A percentile compares a stretch with the other conserved stretches of the same genome.
Evolutionary conservation across 2,113 vertebrate genomes (phyloP).

Genomic region (Myotis brandtii): DNA sequence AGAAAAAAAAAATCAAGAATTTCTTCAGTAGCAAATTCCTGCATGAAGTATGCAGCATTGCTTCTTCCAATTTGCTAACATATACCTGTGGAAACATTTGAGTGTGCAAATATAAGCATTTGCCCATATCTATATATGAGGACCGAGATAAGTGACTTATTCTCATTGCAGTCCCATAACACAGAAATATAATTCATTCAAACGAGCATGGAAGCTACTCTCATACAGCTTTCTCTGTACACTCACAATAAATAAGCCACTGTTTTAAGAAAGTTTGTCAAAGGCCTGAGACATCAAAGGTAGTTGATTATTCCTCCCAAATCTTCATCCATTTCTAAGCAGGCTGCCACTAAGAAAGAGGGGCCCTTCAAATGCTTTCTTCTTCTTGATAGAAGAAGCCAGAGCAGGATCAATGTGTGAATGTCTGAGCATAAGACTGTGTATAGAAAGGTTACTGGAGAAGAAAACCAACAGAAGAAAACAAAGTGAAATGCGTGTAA

Average conservation of each 20-base stretch:
- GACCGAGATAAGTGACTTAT: neutral
- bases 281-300: neutral
- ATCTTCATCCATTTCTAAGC: neutral
- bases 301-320: neutral
- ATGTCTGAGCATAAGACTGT: neutral
- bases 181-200: neutral
- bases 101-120: neutral
- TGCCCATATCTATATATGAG: neutral
- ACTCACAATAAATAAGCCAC: neutral
- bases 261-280: neutral
- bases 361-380: neutral
- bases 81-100: neutral
- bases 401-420: neutral
- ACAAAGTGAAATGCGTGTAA: neutral
- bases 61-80: neutral
- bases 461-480: neutral
- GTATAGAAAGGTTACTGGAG: neutral
- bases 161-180: neutral
- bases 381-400: neutral
- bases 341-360: neutral
- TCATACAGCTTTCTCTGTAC: neutral
- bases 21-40: neutral
- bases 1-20: neutral
- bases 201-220: neutral
- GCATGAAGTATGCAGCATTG: neutral